Base-by-base conservation (phyloP, 1,140 invertebrate species). In the Latrodectus geometricus region DNA sequence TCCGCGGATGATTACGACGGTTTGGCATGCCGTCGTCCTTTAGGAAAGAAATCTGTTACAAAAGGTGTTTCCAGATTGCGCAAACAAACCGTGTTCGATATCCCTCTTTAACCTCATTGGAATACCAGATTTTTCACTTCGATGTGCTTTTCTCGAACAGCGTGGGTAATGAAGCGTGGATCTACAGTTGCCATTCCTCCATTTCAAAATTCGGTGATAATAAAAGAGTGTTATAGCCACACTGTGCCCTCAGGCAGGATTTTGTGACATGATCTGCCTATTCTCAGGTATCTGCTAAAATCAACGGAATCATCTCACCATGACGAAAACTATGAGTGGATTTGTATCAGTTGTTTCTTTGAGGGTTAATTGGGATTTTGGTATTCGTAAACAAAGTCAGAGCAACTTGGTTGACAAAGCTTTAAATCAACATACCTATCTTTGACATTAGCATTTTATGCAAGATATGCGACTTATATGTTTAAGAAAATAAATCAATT, bases 81-180 rank as follows among this genome's bases (percentile, higher is more conserved):
- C 69, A 82, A 82, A 14, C 48, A 61, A 80, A 80, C 35, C 65
- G 77, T 15, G 56, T 76, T 69, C 52, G 79, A 82, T 82, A 82
- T 82, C 79, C 79, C 79, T 82, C 69, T 82, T 82, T 82, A 82
- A 82, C 79, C 79, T 50, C 79, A 73, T 82, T 82, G 79, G 66
- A 73, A 56, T 23, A 72, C 52, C 15, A 20, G 50, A 73, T 75
- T 56, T 52, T 69, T 72, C 50, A 20, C 52, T 73, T 73, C 69
- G 76, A 80, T 80, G n/a, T 21, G 48, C 77, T 52, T 68, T 68
- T 52, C 17, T 21, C 65, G 76, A 78, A 56, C 14, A 66, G 61
- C 77, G 79, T 49, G 23, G 69, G 69, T 73, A 82, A 82, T 82
- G 79, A 82, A 61, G 79, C 79, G 23, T 72, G 21, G n/a, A n/a